Evolutionary conservation across 2,888 invertebrate genomes (phyloP).

Genomic region (Marasmarcha lunaedactyla): DNA sequence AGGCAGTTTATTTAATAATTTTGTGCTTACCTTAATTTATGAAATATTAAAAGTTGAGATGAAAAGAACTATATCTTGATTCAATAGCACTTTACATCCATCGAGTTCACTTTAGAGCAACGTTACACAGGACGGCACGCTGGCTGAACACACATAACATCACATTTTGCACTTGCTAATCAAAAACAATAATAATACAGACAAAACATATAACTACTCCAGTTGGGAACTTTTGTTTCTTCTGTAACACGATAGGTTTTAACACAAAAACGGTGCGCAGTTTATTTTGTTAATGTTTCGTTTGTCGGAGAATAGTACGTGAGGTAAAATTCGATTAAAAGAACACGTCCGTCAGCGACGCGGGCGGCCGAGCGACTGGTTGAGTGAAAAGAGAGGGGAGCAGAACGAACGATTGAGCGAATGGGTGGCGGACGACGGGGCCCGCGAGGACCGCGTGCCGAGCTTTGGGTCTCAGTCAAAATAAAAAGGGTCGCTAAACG

Average conservation of each 20-base stretch:
- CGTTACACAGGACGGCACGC: slow-evolving; percentile 56
- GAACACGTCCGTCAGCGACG: slow-evolving; percentile 28
- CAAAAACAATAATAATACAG: slow-evolving; percentile 39
- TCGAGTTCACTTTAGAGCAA: slow-evolving; percentile 54
- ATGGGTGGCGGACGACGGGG: slow-evolving; percentile 33
- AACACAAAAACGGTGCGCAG: slow-evolving; percentile 36
- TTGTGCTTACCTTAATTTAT: background rate
- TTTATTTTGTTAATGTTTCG: slow-evolving; percentile 36
- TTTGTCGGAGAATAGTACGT: slow-evolving; percentile 51
- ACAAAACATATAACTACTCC: slow-evolving; percentile 35
- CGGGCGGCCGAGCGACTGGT: slow-evolving; percentile 47
- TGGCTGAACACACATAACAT: slow-evolving; percentile 58
- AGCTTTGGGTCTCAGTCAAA: background rate
- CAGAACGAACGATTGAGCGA: slow-evolving; percentile 29
- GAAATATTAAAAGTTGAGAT: slow-evolving; percentile 24
- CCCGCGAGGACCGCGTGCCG: slow-evolving; percentile 5
- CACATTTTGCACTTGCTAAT: slow-evolving; percentile 63
- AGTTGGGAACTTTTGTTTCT: slow-evolving; percentile 27
- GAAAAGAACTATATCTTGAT: slow-evolving; percentile 40
- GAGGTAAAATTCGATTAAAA: slow-evolving; percentile 18
- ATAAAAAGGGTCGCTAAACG: slow-evolving; percentile 1
- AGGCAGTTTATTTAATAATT: slow-evolving; percentile 3
- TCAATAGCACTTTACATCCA: slow-evolving; percentile 55
- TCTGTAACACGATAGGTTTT: slow-evolving; percentile 26
- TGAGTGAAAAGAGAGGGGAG: slow-evolving; percentile 16